Base-by-base conservation (phyloP, 2,888 invertebrate genomes). In the Smittia sp. region DNA sequence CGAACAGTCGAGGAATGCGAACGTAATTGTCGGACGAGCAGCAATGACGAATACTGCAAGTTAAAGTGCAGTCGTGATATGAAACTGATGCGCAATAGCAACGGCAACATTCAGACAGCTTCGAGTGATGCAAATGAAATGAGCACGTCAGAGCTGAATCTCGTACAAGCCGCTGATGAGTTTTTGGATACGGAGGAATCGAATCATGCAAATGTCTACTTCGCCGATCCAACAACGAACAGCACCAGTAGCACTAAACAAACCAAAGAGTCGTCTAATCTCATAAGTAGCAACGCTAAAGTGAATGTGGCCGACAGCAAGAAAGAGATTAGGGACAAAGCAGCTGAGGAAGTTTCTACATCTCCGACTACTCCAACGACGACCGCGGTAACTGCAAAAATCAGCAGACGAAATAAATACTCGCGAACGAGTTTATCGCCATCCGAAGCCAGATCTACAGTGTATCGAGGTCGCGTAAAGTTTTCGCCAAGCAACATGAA, bases 151-250 rank as follows among this genome's bases (percentile, higher is more conserved):
- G 24, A 72, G 9, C 20, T 22, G 13, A 72, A 72, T 25, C 18
- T 38, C 7, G 41, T 72, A 15, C 25, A 20, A 13, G 62, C 58
- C 13, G 54, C 15, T 13, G 74, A 73, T 74, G 82, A 82, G 76
- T 80, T 83, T 9, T 78, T 82, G 1, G 81, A 82, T 41, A 83
- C 82, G n/a, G 82, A 82, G 62, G 82, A 82, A 73, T 82, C 82
- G 1, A 80, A 82, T 1, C 81, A 82, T 70, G 82, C 81, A 0
- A n/a, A 9, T 77, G 13, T 82, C 22, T 80, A 81, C 74, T 80
- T 82, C 63, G 80, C 81, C 67, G 62, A 73, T 24, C 39, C 69
- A 52, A 18, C 54, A 22, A 68, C n/a, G 3, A 69, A 54, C 52
- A 54, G 18, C 18, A 58, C 15, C n/a, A 25, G n/a, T 25, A 25